Evolutionary conservation across 2,888 invertebrate genomes (phyloP).

Genomic region (Drosophila cyrtoloma): DNA sequence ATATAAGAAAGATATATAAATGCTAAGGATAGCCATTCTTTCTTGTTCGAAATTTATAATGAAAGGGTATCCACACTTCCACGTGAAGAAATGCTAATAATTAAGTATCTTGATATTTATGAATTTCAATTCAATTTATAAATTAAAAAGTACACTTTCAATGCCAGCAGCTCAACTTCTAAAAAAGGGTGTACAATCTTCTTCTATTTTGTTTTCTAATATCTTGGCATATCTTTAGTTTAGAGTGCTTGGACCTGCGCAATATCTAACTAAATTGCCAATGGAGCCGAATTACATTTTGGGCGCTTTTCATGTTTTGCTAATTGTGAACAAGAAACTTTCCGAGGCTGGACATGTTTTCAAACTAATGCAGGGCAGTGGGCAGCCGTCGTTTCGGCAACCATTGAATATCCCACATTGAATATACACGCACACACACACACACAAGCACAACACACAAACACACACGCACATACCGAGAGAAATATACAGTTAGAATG

Average conservation of each 20-base stretch:
- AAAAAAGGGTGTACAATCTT: background rate
- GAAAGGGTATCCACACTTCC: background rate
- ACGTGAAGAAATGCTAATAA: background rate
- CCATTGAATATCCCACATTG: conserved; percentile 28
- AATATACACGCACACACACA: conserved; percentile 4
- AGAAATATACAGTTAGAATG: conserved; percentile 47
- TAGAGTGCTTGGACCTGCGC: conserved; percentile 12
- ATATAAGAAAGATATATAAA: background rate
- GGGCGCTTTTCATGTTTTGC: conserved; percentile 21
- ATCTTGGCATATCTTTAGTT: conserved; percentile 1
- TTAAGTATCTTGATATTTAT: background rate
- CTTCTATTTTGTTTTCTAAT: background rate
- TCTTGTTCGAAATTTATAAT: background rate
- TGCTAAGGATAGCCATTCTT: too few species aligned
- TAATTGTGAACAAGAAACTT: conserved; percentile 41
- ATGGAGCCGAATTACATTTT: conserved; percentile 3
- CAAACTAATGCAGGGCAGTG: conserved; percentile 30
- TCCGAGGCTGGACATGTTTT: conserved; percentile 33
- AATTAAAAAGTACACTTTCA: background rate
- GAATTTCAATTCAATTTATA: background rate
- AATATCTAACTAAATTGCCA: conserved; percentile 11
- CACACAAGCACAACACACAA: background rate
- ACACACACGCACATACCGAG: conserved; percentile 24
- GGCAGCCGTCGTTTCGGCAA: conserved; percentile 31
- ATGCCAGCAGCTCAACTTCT: background rate